Conservation (phyloP, 1,140 invertebrate species). For the Bombus breviceps region DNA sequence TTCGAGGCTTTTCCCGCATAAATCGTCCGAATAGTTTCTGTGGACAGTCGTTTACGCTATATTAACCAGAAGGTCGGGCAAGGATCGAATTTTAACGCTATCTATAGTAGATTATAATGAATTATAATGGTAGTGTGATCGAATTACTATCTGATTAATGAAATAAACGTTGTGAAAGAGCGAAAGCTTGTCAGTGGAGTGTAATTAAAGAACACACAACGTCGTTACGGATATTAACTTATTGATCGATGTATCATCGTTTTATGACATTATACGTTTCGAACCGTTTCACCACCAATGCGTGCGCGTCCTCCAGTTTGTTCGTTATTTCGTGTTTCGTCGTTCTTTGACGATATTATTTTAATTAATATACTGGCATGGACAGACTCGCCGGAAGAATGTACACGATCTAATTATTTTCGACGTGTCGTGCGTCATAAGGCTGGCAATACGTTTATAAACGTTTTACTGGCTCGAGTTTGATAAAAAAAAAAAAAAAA, state of each 20-base stretch:
- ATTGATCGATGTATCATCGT: conserved; percentile 27
- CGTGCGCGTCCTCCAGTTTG: not conserved
- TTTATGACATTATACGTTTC: not conserved
- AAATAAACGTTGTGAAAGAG: conserved; percentile 1
- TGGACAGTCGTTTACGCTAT: not conserved
- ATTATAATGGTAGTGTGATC: conserved; percentile 11
- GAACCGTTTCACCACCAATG: not conserved
- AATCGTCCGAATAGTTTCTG: not conserved
- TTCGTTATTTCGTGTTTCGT: not conserved
- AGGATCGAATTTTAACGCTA: conserved; percentile 29
- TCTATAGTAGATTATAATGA: conserved; percentile 18
- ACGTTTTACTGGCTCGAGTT: not conserved
- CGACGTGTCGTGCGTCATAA: no score
- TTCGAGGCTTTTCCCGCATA: not conserved
- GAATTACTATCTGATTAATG: conserved; percentile 18
- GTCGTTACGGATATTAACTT: conserved; percentile 50
- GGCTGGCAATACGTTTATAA: not conserved
- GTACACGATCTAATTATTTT: not conserved
- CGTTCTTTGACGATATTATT: not conserved
- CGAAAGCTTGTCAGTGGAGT: not conserved
- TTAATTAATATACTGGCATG: not conserved
- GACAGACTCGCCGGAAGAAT: not conserved
- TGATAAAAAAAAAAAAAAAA: no score
- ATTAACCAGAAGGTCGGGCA: conserved; percentile 1
- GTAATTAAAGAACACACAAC: conserved; percentile 36